A percentile compares a stretch with the other conserved stretches of the same genome.
Evolutionary conservation across 2,797 vertebrate species (phyloP).

Genomic region (Sebastolobus altivelis): DNA sequence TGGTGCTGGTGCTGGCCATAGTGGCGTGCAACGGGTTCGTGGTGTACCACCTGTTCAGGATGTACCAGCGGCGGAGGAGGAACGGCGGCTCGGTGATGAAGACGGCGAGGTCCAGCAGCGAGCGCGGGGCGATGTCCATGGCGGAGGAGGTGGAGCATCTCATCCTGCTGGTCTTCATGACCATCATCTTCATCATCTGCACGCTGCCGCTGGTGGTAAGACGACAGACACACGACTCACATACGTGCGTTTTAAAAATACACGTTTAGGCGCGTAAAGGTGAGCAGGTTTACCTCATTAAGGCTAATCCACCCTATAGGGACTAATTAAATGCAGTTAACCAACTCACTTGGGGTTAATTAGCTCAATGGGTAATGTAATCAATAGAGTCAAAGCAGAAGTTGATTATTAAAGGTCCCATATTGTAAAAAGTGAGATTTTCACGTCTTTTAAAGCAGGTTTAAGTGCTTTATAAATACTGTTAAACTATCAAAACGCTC

Average conservation of each 20-base stretch:
- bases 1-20: slow-evolving; percentile 87
- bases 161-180: slow-evolving; percentile 92
- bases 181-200: slow-evolving; percentile 92
- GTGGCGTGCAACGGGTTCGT: slow-evolving; percentile 91
- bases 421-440: no score
- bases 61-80: slow-evolving; percentile 87
- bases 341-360: no score
- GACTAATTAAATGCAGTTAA: no score
- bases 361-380: no score
- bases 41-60: slow-evolving; percentile 86
- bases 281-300: not conserved
- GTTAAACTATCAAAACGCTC: no score
- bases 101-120: slow-evolving; percentile 69
- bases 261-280: not conserved
- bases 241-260: not conserved
- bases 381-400: no score
- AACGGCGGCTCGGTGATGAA: slow-evolving; percentile 64
- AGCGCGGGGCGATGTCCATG: slow-evolving; percentile 66
- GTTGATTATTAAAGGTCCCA: no score
- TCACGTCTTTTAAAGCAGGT: no score
- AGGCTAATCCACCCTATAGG: not conserved
- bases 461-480: no score
- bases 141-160: slow-evolving; percentile 92
- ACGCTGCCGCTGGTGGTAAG: slow-evolving; percentile 94
- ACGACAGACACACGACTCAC: not conserved